Conservation (phyloP, 2,797 vertebrate genomes). For the Poecilia wingei region DNA sequence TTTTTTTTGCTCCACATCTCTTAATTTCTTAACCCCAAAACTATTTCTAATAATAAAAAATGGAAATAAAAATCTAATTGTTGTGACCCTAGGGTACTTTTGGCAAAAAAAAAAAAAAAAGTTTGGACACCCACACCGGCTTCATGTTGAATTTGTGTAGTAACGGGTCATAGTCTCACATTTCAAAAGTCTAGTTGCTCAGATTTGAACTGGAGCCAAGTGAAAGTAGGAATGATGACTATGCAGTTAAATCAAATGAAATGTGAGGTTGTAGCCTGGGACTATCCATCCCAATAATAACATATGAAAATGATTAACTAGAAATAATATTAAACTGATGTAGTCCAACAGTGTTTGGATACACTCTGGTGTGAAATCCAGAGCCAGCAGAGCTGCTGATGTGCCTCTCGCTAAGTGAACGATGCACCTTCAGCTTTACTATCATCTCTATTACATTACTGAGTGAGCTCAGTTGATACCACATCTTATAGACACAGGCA, state of each 20-base stretch:
- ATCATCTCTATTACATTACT: slow-evolving; percentile 44
- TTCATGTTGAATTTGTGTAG: background rate
- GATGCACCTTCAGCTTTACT: slow-evolving; percentile 27
- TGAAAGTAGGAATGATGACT: background rate
- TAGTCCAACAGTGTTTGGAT: background rate
- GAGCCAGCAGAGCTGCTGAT: slow-evolving; percentile 22
- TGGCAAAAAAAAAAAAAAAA: background rate
- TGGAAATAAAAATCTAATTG: background rate
- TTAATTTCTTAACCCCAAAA: background rate
- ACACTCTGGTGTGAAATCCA: slow-evolving; percentile 18
- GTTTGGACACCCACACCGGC: background rate
- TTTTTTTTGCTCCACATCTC: background rate
- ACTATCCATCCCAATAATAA: background rate
- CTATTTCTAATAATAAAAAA: no score
- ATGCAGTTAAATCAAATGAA: background rate
- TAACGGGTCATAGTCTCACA: background rate
- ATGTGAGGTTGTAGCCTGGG: background rate
- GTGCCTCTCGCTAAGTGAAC: slow-evolving; percentile 37
- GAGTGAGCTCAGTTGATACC: slow-evolving; percentile 36
- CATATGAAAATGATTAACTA: background rate
- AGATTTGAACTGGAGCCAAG: background rate
- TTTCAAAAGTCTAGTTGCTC: background rate
- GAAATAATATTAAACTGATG: background rate
- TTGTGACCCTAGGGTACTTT: background rate
- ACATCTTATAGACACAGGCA: background rate